A percentile compares a stretch with the other conserved stretches of the same genome.
phyloP scores from a whole-genome alignment of 2,797 vertebrate species.

The Spinus pinus region DNA sequence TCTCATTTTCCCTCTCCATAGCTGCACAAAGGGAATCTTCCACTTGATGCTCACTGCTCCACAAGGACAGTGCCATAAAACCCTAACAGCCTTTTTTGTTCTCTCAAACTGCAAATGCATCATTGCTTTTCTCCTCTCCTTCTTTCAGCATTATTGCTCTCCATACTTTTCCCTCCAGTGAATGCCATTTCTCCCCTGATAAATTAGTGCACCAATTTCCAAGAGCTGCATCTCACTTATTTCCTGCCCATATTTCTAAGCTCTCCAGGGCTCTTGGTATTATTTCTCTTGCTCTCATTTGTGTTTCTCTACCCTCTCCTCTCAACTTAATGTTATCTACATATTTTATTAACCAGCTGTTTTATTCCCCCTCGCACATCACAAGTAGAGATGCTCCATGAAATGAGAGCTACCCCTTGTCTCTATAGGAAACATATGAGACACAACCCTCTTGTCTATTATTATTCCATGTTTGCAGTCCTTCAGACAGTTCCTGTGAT shows the following conservation, averaged over 20 bases:
- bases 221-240: conserved; percentile 3
- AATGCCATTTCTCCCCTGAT: not conserved
- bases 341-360: conserved; percentile 39
- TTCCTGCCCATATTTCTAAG: not conserved
- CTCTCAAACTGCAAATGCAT: not conserved
- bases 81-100: not conserved
- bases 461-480: conserved; percentile 15
- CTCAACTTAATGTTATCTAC: not conserved
- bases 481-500: conserved; percentile 14
- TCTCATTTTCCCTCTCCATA: not conserved
- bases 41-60: not conserved
- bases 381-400: not conserved
- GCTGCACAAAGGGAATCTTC: not conserved
- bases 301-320: not conserved
- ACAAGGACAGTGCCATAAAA: not conserved
- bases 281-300: not conserved
- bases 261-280: not conserved
- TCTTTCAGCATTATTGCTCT: not conserved
- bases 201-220: not conserved
- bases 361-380: not conserved
- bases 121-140: not conserved
- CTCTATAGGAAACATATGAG: not conserved
- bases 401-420: not conserved
- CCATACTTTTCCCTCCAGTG: not conserved
- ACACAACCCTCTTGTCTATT: not conserved